Evolutionary conservation across 35 echinoderm and acorn worm species (phyloP).

Genomic region (Heliocidaris erythrogramma): DNA sequence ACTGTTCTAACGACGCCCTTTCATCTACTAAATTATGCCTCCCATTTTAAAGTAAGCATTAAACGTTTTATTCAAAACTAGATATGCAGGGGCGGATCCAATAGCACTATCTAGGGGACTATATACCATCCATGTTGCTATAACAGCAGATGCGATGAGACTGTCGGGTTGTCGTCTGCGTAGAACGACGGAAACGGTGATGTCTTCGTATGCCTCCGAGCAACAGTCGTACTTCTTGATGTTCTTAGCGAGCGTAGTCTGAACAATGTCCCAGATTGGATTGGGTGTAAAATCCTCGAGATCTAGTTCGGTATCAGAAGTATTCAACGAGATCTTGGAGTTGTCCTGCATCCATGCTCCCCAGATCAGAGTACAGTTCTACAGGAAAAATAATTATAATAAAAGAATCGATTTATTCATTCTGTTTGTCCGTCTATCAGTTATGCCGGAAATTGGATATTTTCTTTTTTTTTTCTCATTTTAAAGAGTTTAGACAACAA

Average conservation of each 20-base stretch:
- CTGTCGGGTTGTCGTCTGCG: background rate
- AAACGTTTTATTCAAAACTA: too few relatives aligned
- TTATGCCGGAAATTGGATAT: too few relatives aligned
- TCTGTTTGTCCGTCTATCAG: too few relatives aligned
- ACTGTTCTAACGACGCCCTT: too few relatives aligned
- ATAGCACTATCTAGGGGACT: too few relatives aligned
- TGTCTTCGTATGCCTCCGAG: background rate
- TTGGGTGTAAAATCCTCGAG: background rate
- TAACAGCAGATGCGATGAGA: slow-evolving; percentile 4
- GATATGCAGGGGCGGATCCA: too few relatives aligned
- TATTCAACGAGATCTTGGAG: background rate
- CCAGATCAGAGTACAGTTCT: slow-evolving; percentile 31
- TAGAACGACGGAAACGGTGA: background rate
- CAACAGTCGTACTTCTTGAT: background rate
- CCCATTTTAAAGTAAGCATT: too few relatives aligned
- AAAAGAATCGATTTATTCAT: too few relatives aligned
- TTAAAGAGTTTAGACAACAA: too few relatives aligned
- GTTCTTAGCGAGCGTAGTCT: background rate
- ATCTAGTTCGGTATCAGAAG: background rate
- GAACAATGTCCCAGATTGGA: slow-evolving; percentile 1
- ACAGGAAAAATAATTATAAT: too few relatives aligned
- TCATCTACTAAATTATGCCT: too few relatives aligned
- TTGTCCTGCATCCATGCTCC: slow-evolving; percentile 34
- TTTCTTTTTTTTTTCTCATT: too few relatives aligned
- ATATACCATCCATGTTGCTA: slow-evolving; percentile 19